Evolutionary conservation across 2,888 invertebrate species (phyloP).

Genomic region (Lordiphosa andalusiaca): DNA sequence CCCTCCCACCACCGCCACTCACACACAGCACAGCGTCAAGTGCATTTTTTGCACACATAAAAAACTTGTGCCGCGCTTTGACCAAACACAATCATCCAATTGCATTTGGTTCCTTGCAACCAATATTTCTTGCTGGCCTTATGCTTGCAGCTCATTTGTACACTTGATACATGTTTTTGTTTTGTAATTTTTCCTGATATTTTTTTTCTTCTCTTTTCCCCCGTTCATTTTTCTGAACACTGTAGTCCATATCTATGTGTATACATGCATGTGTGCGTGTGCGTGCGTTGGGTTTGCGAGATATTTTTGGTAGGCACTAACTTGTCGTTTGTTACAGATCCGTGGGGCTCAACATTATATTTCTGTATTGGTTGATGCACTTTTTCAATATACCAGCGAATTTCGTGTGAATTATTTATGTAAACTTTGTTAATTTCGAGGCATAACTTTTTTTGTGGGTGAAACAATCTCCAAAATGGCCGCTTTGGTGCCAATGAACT

Average conservation of each 20-base stretch:
- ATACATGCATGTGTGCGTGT: constrained; percentile 58
- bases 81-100: no score
- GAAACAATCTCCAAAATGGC: constrained; percentile 75
- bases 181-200: constrained; percentile 16
- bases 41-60: no score
- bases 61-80: no score
- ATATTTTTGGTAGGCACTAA: constrained; percentile 53
- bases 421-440: constrained; percentile 58
- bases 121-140: no score
- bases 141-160: no score
- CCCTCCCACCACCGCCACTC: no score
- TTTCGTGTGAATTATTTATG: constrained; percentile 55
- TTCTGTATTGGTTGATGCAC: constrained; percentile 48
- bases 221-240: constrained; percentile 42
- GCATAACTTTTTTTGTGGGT: constrained; percentile 71
- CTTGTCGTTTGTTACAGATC: constrained; percentile 61
- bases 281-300: constrained; percentile 38
- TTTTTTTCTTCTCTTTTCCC: constrained; percentile 23
- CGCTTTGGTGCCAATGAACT: constrained; percentile 61
- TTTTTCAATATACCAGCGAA: constrained; percentile 53
- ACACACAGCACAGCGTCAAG: no score
- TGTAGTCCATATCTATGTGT: constrained; percentile 40
- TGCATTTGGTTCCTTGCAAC: no score
- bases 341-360: constrained; percentile 51
- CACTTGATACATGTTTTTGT: constrained; percentile 7